Conservation (phyloP, 2,888 invertebrate species). For the Gari tellinella region DNA sequence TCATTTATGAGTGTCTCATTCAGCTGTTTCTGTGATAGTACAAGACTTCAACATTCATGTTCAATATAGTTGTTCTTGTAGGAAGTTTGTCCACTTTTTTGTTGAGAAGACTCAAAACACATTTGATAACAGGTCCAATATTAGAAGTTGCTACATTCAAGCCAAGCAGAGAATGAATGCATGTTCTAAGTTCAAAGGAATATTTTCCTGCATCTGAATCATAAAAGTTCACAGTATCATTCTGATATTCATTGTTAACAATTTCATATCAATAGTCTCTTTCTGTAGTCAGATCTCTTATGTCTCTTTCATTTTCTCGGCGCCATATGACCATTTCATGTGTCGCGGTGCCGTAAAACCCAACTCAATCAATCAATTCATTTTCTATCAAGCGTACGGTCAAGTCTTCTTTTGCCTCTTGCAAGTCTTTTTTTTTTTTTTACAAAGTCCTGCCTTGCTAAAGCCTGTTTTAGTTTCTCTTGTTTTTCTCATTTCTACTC, state of each 20-base stretch:
- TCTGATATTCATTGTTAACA: slow-evolving; percentile 4
- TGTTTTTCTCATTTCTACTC: slow-evolving; percentile 3
- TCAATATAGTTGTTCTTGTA: slow-evolving; percentile 26
- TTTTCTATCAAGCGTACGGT: neutral
- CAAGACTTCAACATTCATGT: slow-evolving; percentile 39
- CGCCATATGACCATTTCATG: no score
- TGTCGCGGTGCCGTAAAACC: no score
- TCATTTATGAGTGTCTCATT: slow-evolving; percentile 19
- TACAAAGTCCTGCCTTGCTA: neutral
- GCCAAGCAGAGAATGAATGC: slow-evolving; percentile 27
- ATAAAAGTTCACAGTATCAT: slow-evolving; percentile 6
- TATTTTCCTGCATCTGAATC: slow-evolving; percentile 17
- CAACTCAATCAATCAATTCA: no score
- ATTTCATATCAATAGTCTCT: slow-evolving; percentile 9
- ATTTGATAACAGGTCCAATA: slow-evolving; percentile 13
- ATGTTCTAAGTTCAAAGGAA: slow-evolving; percentile 20
- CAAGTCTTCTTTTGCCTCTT: neutral
- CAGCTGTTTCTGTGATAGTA: slow-evolving; percentile 37
- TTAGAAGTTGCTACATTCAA: slow-evolving; percentile 29
- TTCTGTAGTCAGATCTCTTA: slow-evolving; percentile 6
- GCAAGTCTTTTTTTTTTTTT: neutral
- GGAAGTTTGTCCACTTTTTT: slow-evolving; percentile 26
- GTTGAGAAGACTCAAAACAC: slow-evolving; percentile 28
- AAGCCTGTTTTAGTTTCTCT: neutral
- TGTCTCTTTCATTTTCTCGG: slow-evolving; percentile 2